Evolutionary conservation across 2,113 vertebrate genomes (phyloP).

Genomic region (Nipponia nippon): DNA sequence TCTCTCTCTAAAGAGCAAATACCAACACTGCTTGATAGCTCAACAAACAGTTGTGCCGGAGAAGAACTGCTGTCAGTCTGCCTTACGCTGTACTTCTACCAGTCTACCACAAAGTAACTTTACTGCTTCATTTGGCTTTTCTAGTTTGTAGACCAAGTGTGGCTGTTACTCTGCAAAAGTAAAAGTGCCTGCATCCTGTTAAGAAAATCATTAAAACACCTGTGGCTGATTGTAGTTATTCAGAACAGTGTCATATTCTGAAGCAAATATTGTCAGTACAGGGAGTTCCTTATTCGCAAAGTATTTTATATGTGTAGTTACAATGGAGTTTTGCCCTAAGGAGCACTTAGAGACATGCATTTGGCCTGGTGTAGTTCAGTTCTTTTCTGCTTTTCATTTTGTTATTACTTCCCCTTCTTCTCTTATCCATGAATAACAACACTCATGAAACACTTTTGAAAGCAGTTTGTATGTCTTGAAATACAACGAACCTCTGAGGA

Average conservation of each 20-base stretch:
- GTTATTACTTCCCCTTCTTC: not conserved
- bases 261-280: not conserved
- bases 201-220: not conserved
- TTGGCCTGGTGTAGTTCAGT: not conserved
- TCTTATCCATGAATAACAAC: not conserved
- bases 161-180: not conserved
- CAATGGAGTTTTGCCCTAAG: not conserved
- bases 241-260: not conserved
- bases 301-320: not conserved
- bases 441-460: not conserved
- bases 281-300: not conserved
- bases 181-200: not conserved
- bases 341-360: not conserved
- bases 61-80: not conserved
- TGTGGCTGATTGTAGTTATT: not conserved
- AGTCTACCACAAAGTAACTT: not conserved
- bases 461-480: not conserved
- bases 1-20: conserved; percentile 16
- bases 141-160: not conserved
- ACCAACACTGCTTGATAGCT: not conserved
- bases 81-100: not conserved
- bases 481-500: not conserved
- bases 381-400: not conserved
- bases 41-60: not conserved
- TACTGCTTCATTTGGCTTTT: not conserved